These are phyloP conservation scores for Aplysina aerophoba DNA, from an alignment of 37 sponge, comb jelly and placozoan genomes.

Conservation along the genomic window DNA sequence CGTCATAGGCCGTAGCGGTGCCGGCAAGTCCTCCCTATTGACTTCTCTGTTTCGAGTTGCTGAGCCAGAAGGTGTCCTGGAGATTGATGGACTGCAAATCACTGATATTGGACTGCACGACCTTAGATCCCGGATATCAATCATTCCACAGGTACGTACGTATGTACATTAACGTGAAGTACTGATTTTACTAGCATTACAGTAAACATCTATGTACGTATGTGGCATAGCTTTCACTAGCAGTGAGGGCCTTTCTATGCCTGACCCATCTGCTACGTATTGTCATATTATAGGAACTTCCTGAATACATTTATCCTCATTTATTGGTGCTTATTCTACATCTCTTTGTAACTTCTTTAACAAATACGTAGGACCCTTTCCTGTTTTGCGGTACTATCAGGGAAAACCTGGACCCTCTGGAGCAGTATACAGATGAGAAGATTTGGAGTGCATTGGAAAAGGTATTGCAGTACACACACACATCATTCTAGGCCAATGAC, in stretches of 20 bases:
- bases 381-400: constrained; percentile 61
- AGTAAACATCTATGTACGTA: no score
- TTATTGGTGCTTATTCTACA: no score
- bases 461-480: background rate
- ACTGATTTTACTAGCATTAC: no score
- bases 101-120: constrained; percentile 83
- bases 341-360: no score
- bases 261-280: no score
- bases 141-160: constrained; percentile 88
- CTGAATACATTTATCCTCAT: no score
- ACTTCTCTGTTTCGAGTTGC: constrained; percentile 83
- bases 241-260: no score
- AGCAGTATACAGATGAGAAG: constrained; percentile 45
- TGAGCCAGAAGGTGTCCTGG: constrained; percentile 77
- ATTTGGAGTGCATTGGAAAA: constrained; percentile 62
- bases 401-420: constrained; percentile 63
- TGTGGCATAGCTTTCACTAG: no score
- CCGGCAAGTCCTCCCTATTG: constrained; percentile 89
- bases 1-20: constrained; percentile 92
- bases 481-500: no score
- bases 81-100: constrained; percentile 77
- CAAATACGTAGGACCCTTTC: constrained; percentile 58
- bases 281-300: no score
- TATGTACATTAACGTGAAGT: no score
- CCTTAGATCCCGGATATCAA: constrained; percentile 76